These are phyloP conservation scores for Cuniculus paca DNA, from an alignment of 2,797 vertebrate genomes.

Conservation along the genomic window DNA sequence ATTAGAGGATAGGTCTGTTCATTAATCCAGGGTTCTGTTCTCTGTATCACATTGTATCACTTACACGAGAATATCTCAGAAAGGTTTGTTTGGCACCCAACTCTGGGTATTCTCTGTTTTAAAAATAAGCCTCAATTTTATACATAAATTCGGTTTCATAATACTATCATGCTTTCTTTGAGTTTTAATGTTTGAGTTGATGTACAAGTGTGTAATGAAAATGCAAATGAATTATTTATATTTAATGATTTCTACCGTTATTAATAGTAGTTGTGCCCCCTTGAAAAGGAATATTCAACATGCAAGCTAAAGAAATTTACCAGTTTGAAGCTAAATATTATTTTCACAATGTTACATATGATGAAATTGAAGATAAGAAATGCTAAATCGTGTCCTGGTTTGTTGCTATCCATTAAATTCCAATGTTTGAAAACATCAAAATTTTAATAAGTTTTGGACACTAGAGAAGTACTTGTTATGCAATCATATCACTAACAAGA, in stretches of 20 bases:
- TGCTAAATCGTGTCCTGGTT: neutral
- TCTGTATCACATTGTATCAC: neutral
- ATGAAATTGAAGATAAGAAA: conserved; percentile 2
- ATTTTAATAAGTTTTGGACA: conserved; percentile 12
- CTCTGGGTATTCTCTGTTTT: neutral
- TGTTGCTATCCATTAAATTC: neutral
- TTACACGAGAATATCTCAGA: neutral
- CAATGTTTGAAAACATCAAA: neutral
- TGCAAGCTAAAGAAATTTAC: conserved; percentile 35
- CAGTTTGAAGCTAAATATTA: neutral
- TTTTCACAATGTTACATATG: neutral
- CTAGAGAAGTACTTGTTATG: neutral
- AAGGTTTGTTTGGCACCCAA: neutral
- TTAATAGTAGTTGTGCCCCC: neutral
- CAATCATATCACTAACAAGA: neutral
- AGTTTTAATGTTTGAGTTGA: conserved; percentile 24
- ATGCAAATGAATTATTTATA: conserved; percentile 1
- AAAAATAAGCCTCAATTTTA: neutral
- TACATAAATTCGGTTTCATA: conserved; percentile 21
- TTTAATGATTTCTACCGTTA: conserved; percentile 24
- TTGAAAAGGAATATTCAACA: neutral
- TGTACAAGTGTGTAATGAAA: neutral
- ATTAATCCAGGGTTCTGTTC: neutral
- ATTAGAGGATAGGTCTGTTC: neutral
- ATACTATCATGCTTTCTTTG: neutral